Conservation (phyloP, 1,140 invertebrate species). For the Probaryconus sp. region DNA sequence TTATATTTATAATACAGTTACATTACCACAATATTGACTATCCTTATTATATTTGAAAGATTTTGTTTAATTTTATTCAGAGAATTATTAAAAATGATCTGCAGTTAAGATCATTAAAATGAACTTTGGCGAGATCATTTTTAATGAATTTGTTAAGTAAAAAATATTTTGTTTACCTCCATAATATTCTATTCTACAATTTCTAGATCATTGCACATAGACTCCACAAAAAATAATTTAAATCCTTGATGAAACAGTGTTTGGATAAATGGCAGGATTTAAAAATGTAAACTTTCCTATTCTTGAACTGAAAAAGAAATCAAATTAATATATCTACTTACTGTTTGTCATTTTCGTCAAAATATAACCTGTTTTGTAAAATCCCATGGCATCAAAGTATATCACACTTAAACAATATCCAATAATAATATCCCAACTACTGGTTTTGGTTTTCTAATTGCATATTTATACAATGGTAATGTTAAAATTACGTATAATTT, state of each 20-base stretch:
- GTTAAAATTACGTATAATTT: constrained; percentile 84
- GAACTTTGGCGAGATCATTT: too few species aligned
- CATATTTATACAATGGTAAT: constrained; percentile 75
- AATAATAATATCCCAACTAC: constrained; percentile 85
- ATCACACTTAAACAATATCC: constrained; percentile 88
- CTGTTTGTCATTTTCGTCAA: constrained; percentile 64
- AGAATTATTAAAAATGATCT: too few species aligned
- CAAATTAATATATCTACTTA: constrained; percentile 28
- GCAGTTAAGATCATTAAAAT: too few species aligned
- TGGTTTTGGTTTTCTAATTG: constrained; percentile 78
- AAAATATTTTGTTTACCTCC: too few species aligned
- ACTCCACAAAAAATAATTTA: constrained; percentile 86
- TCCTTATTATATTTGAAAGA: too few species aligned
- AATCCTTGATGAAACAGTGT: constrained; percentile 91
- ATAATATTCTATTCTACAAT: constrained; percentile 87
- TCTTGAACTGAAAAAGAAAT: constrained; percentile 70
- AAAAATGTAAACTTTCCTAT: constrained; percentile 85
- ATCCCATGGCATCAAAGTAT: constrained; percentile 90
- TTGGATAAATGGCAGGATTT: constrained; percentile 90
- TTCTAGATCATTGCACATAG: constrained; percentile 92
- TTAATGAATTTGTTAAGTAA: too few species aligned
- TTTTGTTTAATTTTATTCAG: too few species aligned
- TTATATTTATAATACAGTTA: background rate
- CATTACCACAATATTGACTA: too few species aligned
- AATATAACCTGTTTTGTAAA: constrained; percentile 82